Percentiles rank a stretch among this genome's conserved stretches.
These are phyloP conservation scores for Lutjanus campechanus DNA, from an alignment of 2,797 vertebrate genomes.

Conservation along the genomic window DNA sequence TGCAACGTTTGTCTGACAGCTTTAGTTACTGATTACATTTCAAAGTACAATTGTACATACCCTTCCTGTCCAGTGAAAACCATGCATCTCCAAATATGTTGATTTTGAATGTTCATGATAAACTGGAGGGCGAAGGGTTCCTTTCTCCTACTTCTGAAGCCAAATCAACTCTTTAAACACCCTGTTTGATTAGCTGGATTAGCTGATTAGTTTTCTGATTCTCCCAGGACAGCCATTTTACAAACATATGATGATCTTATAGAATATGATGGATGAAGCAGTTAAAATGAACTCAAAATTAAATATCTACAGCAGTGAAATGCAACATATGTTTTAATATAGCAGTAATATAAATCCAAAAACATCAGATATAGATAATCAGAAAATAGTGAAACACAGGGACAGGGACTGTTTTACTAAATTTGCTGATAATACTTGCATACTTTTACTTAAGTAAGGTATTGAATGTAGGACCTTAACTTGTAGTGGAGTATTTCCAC, in stretches of 20 bases:
- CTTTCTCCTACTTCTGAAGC: neutral
- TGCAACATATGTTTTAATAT: neutral
- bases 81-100: too few species aligned
- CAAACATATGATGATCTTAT: neutral
- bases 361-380: neutral
- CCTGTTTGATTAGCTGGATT: too few species aligned
- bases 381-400: neutral
- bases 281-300: neutral
- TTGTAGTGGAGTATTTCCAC: too few species aligned
- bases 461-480: too few species aligned
- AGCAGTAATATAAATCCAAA: neutral
- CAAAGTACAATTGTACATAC: too few species aligned
- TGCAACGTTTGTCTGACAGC: neutral
- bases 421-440: too few species aligned
- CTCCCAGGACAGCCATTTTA: neutral
- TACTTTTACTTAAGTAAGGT: too few species aligned
- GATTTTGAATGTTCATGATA: too few species aligned
- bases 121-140: neutral
- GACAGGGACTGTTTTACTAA: neutral
- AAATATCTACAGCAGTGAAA: neutral
- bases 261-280: neutral
- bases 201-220: neutral
- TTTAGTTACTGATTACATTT: neutral
- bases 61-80: too few species aligned
- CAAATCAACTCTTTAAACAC: neutral